Base-by-base conservation (phyloP, 2,888 invertebrate species). In the Nymphalis urticae region DNA sequence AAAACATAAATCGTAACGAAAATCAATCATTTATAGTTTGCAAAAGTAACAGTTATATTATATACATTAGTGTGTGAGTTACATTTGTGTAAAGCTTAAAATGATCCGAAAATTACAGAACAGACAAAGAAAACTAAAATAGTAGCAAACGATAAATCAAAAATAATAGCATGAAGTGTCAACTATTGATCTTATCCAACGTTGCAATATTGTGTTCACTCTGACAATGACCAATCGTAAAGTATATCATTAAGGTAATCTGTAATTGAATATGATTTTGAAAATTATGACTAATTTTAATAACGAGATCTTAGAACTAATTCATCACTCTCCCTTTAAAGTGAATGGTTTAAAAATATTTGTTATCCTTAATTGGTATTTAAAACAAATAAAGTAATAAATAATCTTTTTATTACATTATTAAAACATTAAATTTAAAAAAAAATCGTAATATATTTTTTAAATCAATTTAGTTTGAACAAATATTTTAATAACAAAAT, bases 81-180 rank as follows among this genome's bases (percentile, higher is more conserved):
- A 2, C 16, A 54, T 54, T 54, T 54, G 27, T 27, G 8, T 54
- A 27, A 17, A 17, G 2, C n/a, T 62, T 13, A 10, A 60, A 47
- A 51, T 17, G 17, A 42, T 36, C 51, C 17, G 17, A 21, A 54
- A 42, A 53, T 21, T 42, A 21, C 42, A 47, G 16, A 59, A 13
- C 32, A 48, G 19, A 42, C 13, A 19, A 24, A 16, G 13, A 8
- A 58, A 19, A n/a, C 4, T 24, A n/a, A 27, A 16, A 19, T 51
- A 56, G 13, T 17, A 62, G 53, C 10, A 10, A 50, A 53, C 62
- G 61, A 67, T 67, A 67, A 67, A 67, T 67, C 66, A 67, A 67
- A 67, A 62, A 67, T 67, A 62, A 62, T 67, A 58, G 36, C 62
- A 56, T 62, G 48, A 62, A 48, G 36, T 67, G 66, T 67, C 66